Conservation (phyloP, 1,140 invertebrate species). For the Sycobia sp. region DNA sequence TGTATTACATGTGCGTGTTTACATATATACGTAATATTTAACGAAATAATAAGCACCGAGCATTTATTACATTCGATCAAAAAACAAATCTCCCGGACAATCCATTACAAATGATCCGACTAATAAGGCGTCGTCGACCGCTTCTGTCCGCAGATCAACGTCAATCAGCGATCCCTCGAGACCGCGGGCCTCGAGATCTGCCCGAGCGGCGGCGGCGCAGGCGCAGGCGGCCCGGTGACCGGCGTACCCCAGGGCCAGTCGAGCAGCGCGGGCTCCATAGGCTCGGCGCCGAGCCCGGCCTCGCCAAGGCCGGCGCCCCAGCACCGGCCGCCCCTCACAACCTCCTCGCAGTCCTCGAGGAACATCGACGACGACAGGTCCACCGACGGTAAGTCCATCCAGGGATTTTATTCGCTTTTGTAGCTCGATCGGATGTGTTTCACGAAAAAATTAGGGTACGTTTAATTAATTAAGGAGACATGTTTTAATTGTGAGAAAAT, state of each 20-base stretch:
- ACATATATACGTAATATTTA: too few relatives aligned
- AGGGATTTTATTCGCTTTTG: too few relatives aligned
- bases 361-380: constrained; percentile 59
- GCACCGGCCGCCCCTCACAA: constrained; percentile 53
- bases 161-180: constrained; percentile 59
- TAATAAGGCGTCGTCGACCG: too few relatives aligned
- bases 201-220: constrained; percentile 42
- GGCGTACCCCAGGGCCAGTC: constrained; percentile 59
- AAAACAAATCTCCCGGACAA: too few relatives aligned
- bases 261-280: constrained; percentile 58
- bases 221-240: constrained; percentile 50
- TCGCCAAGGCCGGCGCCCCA: constrained; percentile 59
- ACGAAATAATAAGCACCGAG: too few relatives aligned
- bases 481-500: too few relatives aligned
- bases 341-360: constrained; percentile 57
- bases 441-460: too few relatives aligned
- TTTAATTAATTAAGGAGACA: too few relatives aligned
- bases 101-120: too few relatives aligned
- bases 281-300: constrained; percentile 59
- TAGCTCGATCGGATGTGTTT: neutral
- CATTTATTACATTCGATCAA: too few relatives aligned
- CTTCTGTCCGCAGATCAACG: constrained; percentile 52
- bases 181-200: constrained; percentile 57
- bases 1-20: too few relatives aligned
- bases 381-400: constrained; percentile 53